Conservation (phyloP, 1,140 invertebrate genomes). For the Temnothorax nylanderi region DNA sequence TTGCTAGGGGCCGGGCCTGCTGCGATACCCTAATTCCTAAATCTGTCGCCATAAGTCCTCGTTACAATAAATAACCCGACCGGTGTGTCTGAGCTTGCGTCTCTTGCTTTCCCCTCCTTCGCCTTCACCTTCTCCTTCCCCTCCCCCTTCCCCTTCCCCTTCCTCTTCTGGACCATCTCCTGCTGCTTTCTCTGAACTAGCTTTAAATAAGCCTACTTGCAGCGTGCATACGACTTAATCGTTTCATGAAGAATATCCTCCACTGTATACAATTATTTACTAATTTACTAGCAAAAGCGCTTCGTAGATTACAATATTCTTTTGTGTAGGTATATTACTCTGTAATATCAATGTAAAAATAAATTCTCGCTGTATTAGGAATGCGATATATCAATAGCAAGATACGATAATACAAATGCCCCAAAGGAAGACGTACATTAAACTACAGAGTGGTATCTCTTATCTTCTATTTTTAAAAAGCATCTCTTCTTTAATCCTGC, state of each 20-base stretch:
- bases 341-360: not conserved
- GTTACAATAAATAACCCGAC: slow-evolving; percentile 85
- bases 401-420: not conserved
- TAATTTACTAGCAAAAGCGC: not conserved
- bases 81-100: slow-evolving; percentile 78
- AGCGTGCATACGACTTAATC: slow-evolving; percentile 12
- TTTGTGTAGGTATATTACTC: not conserved
- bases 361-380: slow-evolving; percentile 12
- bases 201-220: slow-evolving; percentile 55
- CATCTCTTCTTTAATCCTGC: not conserved
- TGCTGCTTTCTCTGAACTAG: slow-evolving; percentile 54
- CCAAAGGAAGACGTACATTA: not conserved
- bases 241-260: not conserved
- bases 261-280: not conserved
- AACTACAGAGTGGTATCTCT: not conserved
- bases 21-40: slow-evolving; percentile 85
- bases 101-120: slow-evolving; percentile 65
- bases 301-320: not conserved
- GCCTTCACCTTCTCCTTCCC: slow-evolving; percentile 35
- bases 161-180: slow-evolving; percentile 57
- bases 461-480: not conserved
- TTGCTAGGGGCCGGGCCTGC: slow-evolving; percentile 80
- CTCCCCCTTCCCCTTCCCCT: slow-evolving; percentile 29
- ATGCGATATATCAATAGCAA: not conserved
- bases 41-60: slow-evolving; percentile 86